Conservation (phyloP, 1,140 invertebrate species). For the Trichomalopsis sarcophagae region DNA sequence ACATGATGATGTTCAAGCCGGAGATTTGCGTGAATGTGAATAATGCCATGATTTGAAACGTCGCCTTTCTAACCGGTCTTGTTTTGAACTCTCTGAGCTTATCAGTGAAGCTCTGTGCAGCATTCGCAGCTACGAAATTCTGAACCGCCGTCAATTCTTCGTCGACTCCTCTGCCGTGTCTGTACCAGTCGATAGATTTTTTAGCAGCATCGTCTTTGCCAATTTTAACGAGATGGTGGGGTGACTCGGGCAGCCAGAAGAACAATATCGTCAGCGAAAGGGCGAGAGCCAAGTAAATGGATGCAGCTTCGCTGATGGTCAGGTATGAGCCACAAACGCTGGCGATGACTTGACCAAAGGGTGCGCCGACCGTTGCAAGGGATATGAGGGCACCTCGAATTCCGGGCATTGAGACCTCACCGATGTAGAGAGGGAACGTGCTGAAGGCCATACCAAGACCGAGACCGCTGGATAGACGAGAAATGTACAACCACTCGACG, state of each 20-base stretch:
- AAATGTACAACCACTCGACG: slow-evolving; percentile 75
- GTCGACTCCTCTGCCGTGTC: slow-evolving; percentile 32
- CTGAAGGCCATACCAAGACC: slow-evolving; percentile 81
- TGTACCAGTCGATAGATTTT: slow-evolving; percentile 65
- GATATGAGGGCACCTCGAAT: slow-evolving; percentile 80
- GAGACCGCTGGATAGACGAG: slow-evolving; percentile 77
- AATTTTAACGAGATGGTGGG: slow-evolving; percentile 79
- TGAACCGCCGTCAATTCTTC: slow-evolving; percentile 42
- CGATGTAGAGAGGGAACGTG: slow-evolving; percentile 80
- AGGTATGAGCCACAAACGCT: slow-evolving; percentile 80
- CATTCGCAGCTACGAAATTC: slow-evolving; percentile 40
- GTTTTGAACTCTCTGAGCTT: slow-evolving; percentile 45
- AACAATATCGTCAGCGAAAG: slow-evolving; percentile 81
- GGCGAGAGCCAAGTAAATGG: slow-evolving; percentile 80
- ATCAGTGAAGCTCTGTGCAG: background rate
- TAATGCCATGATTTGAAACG: slow-evolving; percentile 79
- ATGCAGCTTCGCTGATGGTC: slow-evolving; percentile 76
- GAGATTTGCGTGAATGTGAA: slow-evolving; percentile 85
- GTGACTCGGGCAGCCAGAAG: slow-evolving; percentile 83
- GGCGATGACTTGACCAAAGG: slow-evolving; percentile 82
- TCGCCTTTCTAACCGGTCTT: slow-evolving; percentile 72
- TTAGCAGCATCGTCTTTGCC: slow-evolving; percentile 77
- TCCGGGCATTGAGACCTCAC: slow-evolving; percentile 78
- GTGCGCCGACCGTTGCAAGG: slow-evolving; percentile 74
- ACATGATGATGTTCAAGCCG: slow-evolving; percentile 84